phyloP scores from a whole-genome alignment of 1,140 invertebrate species.

The Magallana ariakensis region DNA sequence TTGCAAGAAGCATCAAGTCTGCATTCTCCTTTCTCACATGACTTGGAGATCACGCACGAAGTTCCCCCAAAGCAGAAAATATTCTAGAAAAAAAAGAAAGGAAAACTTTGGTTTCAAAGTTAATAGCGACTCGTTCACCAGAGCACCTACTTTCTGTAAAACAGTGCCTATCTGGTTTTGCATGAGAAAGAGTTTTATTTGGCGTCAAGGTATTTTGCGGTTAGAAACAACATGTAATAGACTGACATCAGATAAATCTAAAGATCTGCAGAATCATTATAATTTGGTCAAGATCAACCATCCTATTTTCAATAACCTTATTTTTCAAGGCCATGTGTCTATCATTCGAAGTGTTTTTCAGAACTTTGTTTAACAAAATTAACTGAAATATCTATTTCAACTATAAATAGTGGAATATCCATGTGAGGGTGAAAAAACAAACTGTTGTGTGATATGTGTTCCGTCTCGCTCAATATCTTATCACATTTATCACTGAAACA shows the following conservation, averaged over 20 bases:
- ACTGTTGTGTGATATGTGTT: background rate
- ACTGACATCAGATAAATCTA: too few relatives aligned
- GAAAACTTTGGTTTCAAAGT: background rate
- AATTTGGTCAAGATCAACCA: background rate
- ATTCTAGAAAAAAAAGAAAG: constrained; percentile 38
- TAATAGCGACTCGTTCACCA: too few relatives aligned
- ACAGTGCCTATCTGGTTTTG: background rate
- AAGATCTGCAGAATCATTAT: background rate
- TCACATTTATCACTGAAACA: constrained; percentile 20
- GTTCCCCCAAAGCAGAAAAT: constrained; percentile 51
- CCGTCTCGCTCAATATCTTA: background rate
- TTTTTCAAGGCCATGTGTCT: background rate
- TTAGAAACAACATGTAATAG: background rate
- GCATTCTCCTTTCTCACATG: constrained; percentile 36
- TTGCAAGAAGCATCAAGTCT: constrained; percentile 50
- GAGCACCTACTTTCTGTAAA: too few relatives aligned
- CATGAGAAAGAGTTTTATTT: background rate
- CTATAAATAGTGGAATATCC: background rate
- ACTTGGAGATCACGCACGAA: constrained; percentile 44
- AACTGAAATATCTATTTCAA: too few relatives aligned
- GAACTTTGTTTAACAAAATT: too few relatives aligned
- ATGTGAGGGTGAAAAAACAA: background rate
- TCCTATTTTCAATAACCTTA: background rate
- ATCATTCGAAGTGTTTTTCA: too few relatives aligned
- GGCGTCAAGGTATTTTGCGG: background rate